Evolutionary conservation across 2,888 invertebrate species (phyloP).

Genomic region (Penaeus monodon): DNA sequence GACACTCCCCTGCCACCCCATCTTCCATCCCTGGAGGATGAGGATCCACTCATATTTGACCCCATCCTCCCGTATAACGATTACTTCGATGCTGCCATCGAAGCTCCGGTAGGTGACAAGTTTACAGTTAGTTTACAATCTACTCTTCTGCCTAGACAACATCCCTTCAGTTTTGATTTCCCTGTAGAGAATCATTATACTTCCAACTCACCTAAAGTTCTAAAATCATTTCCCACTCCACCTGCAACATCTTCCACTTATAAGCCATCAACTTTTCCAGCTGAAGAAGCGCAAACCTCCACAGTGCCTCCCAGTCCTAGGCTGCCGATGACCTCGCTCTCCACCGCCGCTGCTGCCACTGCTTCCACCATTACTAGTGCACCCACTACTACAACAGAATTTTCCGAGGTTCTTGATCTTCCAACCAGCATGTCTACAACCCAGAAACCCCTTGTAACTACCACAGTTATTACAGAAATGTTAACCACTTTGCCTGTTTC

Average conservation of each 20-base stretch:
- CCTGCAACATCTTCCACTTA: slow-evolving; percentile 19
- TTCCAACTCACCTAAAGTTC: neutral
- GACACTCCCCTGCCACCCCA: slow-evolving; percentile 41
- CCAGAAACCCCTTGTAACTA: too few species aligned
- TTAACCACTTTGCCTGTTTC: too few species aligned
- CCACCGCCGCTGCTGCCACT: neutral
- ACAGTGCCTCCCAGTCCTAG: neutral
- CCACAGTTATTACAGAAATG: too few species aligned
- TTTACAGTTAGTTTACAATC: neutral
- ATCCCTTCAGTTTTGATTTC: slow-evolving; percentile 20
- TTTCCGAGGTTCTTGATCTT: too few species aligned
- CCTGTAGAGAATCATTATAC: slow-evolving; percentile 7
- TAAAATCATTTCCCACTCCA: neutral
- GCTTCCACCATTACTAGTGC: neutral
- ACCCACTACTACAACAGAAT: too few species aligned
- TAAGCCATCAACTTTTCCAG: slow-evolving; percentile 41
- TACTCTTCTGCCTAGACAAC: slow-evolving; percentile 9
- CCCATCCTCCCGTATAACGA: slow-evolving; percentile 39
- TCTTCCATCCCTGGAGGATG: slow-evolving; percentile 42
- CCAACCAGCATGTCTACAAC: too few species aligned
- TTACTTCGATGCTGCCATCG: slow-evolving; percentile 23
- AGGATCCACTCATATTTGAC: slow-evolving; percentile 40
- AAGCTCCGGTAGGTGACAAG: slow-evolving; percentile 30
- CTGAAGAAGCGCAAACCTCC: slow-evolving; percentile 20
- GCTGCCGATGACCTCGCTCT: neutral